phyloP scores from a whole-genome alignment of 2,113 vertebrate genomes.

The Lophotis ruficrista region DNA sequence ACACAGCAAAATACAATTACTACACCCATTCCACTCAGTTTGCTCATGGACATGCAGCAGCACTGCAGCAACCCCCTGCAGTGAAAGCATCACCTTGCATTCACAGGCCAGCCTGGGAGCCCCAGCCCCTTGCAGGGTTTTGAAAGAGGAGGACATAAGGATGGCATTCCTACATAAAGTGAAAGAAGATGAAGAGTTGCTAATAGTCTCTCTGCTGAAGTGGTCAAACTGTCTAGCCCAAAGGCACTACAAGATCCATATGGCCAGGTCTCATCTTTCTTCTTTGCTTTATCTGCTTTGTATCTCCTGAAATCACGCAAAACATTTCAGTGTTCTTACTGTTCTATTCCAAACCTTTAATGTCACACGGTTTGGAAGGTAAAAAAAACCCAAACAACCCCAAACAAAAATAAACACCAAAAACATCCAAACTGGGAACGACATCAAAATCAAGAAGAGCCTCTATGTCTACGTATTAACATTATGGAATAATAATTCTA shows the following conservation, averaged over 20 bases:
- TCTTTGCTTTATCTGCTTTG: background rate
- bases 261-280: background rate
- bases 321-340: background rate
- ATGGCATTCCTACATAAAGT: background rate
- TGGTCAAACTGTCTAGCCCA: background rate
- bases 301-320: background rate
- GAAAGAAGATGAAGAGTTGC: background rate
- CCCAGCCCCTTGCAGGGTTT: too few relatives aligned
- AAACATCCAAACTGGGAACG: background rate
- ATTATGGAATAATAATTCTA: background rate
- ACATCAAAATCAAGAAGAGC: background rate
- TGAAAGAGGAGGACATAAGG: background rate
- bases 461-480: background rate
- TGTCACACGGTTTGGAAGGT: background rate
- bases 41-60: background rate
- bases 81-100: background rate
- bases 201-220: background rate
- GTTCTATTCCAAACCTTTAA: background rate
- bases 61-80: background rate
- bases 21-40: background rate
- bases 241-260: background rate
- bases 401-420: background rate
- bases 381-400: too few relatives aligned
- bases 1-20: background rate
- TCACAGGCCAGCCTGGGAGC: background rate